A percentile compares a stretch with the other conserved stretches of the same genome.
These are phyloP conservation scores for Festucalex cinctus DNA, from an alignment of 2,113 vertebrate genomes.

Conservation along the genomic window DNA sequence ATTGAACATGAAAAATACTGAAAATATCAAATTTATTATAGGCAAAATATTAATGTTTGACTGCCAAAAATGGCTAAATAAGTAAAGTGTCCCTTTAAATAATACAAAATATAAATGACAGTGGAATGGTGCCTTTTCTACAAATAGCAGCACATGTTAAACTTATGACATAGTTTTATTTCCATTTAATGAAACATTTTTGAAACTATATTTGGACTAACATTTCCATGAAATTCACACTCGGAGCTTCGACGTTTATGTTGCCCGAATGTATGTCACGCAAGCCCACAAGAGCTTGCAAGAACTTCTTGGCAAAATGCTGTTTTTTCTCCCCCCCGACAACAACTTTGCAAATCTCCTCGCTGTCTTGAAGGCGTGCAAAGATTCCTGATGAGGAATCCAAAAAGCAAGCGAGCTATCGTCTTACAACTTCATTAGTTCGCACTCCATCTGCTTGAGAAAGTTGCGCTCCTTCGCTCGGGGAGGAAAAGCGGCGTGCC, in stretches of 20 bases:
- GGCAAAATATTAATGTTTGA: too few species aligned
- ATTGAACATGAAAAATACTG: too few species aligned
- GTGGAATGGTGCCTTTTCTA: too few species aligned
- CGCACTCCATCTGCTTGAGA: constrained; percentile 59
- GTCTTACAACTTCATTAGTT: constrained; percentile 46
- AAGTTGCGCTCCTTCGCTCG: constrained; percentile 39
- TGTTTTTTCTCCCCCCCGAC: neutral
- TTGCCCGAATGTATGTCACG: neutral
- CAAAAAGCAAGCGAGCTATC: constrained; percentile 31
- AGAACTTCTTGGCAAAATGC: neutral
- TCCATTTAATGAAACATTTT: neutral
- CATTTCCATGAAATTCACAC: neutral
- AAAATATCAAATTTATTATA: too few species aligned
- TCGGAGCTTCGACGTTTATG: neutral
- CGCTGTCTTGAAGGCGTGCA: constrained; percentile 17
- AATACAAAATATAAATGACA: too few species aligned
- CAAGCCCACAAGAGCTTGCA: neutral
- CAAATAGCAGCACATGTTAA: neutral
- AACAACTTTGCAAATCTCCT: constrained; percentile 18
- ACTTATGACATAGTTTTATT: neutral
- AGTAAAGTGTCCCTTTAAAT: too few species aligned
- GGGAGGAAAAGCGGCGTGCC: constrained; percentile 34
- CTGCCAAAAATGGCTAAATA: too few species aligned
- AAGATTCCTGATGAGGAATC: constrained; percentile 18
- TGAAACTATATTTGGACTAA: neutral